Base-by-base conservation (phyloP, 1,140 invertebrate genomes). In the Schlechtendalia chinensis region DNA sequence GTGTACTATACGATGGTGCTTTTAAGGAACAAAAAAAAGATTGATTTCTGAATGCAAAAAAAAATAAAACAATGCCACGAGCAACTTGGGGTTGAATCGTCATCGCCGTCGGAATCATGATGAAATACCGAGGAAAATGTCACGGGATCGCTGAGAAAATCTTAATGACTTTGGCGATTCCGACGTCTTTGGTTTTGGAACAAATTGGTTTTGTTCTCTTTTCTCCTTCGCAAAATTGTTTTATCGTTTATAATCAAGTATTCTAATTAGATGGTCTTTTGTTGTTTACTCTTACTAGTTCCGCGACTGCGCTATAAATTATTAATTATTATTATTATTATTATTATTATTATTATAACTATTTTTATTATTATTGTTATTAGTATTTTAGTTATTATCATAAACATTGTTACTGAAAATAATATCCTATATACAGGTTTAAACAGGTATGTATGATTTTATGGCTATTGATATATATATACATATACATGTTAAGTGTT, bases 131-230 rank as follows among this genome's bases (percentile, higher is more conserved):
- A 54, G 17, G 27, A 72, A 72, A 72, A 72, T 54, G 27, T 72
- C 69, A 72, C 16, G 29, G 54, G 32, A 59, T 59, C 39, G 16
- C 12, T 22, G 47, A n/a, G n/a, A 17, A 72, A 72, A 72, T 72
- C 69, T 72, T 79, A 79, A 79, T 79, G 75, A 79, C 32, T 61
- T 79, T 29, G 17, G 22, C 75, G 39, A 54, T 72, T 47, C 22
- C 27, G 69, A 54, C 54, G 75, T 79, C 56, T 79, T 79, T 79
- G 75, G 75, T 79, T 79, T 79, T 61, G 39, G 56, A 39, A 79
- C 22, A 79, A 79, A 79, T 79, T 79, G 56, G 61, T 63, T 79
- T 79, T 11, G 22, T 10, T 47, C 24, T 8, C 24, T 50, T 27
- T 54, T 27, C 17, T 32, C 71, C 12, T 19, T 16, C 29, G 22